Percentiles rank a stretch among this genome's conserved stretches.
phyloP scores from a whole-genome alignment of 2,888 invertebrate species.

The Epistrophe grossulariae region DNA sequence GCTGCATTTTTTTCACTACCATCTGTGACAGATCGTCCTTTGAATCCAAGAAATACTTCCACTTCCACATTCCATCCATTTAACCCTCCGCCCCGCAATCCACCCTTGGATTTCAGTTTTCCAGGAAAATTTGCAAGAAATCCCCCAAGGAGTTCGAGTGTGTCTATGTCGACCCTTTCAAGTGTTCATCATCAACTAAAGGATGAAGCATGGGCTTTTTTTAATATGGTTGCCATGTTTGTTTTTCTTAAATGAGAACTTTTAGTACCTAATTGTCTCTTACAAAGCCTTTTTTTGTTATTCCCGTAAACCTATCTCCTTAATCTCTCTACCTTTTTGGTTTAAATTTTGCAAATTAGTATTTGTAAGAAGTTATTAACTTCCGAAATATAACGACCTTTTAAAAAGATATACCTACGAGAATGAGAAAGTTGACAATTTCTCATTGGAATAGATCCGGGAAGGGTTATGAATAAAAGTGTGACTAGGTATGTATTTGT shows the following conservation, averaged over 20 bases:
- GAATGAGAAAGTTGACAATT: too few species aligned
- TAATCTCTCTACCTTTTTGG: too few species aligned
- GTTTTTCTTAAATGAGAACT: not conserved
- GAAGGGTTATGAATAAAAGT: too few species aligned
- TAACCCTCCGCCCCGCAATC: not conserved
- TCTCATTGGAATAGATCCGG: too few species aligned
- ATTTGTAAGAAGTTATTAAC: too few species aligned
- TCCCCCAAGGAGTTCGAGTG: slow-evolving; percentile 67
- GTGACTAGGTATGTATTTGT: too few species aligned
- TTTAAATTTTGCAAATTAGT: too few species aligned
- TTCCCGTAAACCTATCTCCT: too few species aligned
- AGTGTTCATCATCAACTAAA: slow-evolving; percentile 45
- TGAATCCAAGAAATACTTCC: slow-evolving; percentile 57
- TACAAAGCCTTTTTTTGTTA: too few species aligned
- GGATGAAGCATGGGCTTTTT: slow-evolving; percentile 40
- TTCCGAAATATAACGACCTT: too few species aligned
- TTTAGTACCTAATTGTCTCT: not conserved
- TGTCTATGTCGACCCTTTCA: slow-evolving; percentile 42
- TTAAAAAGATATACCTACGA: too few species aligned
- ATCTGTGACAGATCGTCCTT: slow-evolving; percentile 71
- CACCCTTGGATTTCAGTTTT: slow-evolving; percentile 38
- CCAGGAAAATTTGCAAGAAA: slow-evolving; percentile 60
- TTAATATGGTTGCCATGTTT: slow-evolving; percentile 18
- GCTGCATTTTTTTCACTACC: slow-evolving; percentile 7
- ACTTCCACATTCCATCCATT: slow-evolving; percentile 54